Base-by-base conservation (phyloP, 2,113 vertebrate species). In the Globicephala melas region DNA sequence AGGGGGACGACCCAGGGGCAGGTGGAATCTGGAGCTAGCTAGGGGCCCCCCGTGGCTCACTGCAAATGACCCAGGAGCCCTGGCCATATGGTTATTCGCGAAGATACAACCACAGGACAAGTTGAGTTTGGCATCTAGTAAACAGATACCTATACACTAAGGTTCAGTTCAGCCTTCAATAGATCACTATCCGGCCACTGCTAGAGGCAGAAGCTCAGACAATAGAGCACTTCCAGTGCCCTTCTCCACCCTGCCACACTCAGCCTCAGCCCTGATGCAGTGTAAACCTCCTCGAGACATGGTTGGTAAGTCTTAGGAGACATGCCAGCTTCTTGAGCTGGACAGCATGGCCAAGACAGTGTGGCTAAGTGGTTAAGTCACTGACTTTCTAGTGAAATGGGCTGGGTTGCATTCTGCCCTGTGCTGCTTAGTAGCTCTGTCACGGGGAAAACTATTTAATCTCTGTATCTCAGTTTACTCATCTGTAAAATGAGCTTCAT, bases 331-430 rank as follows among this genome's bases (percentile, higher is more conserved):
- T 94, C 71, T 89, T 91, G 8, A 28, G 31, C 58, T 70, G 47
- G 23, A 23, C 47, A 60, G 41, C 70, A n/a, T 38, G 76, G 55
- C 36, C 58, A 53, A 63, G 63, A 36, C 36, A 33, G n/a, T 65
- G 21, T 41, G 26, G 21, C n/a, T 58, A 9, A 33, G 6, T 53
- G 36, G 33, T 28, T 73, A 96, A 71, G 33, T 13, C 28, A 28
- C 68, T 63, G 50, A 15, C 92, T 95, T 91, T 53, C 41, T 28
- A 31, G 47, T 14, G 77, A 85, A 68, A 26, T 18, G 65, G 93
- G 47, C 26, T 96, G 36, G 60, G 6, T 68, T 95, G 80, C 25
- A 20, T 80, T 68, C 60, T 25, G 1, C 33, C 60, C 70, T 20
- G 7, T 38, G 63, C 11, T 0, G 5, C 60, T 73, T 67, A 15